phyloP scores from a whole-genome alignment of 2,113 vertebrate species.

The Prionailurus bengalensis region DNA sequence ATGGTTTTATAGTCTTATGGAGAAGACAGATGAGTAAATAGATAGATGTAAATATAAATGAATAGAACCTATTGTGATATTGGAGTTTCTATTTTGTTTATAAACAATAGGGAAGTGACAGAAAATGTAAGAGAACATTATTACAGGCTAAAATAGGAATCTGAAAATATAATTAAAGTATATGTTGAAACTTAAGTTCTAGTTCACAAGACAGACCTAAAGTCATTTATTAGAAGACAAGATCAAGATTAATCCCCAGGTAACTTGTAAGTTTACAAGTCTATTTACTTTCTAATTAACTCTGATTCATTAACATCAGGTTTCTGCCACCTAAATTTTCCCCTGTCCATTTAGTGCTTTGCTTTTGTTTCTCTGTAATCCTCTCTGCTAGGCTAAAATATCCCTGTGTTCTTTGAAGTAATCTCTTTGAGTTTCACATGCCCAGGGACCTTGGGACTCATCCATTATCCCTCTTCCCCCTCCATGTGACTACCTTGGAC shows the following conservation, averaged over 20 bases:
- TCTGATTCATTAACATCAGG: background rate
- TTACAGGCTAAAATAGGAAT: background rate
- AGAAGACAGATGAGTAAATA: background rate
- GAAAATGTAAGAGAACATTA: background rate
- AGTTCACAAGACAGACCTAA: background rate
- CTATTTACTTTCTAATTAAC: background rate
- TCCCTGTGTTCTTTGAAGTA: background rate
- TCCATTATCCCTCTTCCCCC: background rate
- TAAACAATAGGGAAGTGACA: background rate
- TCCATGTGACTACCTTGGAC: background rate
- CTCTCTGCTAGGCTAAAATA: background rate
- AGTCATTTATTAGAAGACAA: background rate
- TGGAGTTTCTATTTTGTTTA: background rate
- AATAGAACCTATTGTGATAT: background rate
- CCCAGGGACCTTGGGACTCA: background rate
- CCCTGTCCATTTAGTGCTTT: background rate
- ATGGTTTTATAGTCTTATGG: background rate
- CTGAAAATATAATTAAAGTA: background rate
- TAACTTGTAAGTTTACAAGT: background rate
- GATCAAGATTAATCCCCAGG: background rate
- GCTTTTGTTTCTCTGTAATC: background rate
- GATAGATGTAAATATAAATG: background rate
- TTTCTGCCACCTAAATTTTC: background rate
- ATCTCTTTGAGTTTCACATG: background rate
- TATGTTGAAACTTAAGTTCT: background rate